Percentiles rank a stretch among this genome's conserved stretches.
Evolutionary conservation across 2,797 vertebrate genomes (phyloP).

Genomic region (Sparus aurata): DNA sequence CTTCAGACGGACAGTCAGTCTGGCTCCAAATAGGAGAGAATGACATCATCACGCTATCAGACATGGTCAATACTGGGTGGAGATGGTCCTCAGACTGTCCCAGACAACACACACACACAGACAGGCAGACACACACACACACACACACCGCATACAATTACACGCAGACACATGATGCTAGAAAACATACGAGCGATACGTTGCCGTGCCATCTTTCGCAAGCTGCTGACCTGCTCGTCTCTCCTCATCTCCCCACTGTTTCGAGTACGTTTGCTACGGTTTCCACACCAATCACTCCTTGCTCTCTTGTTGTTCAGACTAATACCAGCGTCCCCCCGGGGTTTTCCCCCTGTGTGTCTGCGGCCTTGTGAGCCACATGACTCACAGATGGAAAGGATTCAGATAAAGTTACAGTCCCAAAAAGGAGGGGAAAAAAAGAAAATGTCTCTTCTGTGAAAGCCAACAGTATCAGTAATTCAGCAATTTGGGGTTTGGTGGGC

Average conservation of each 20-base stretch:
- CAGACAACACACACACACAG: constrained; percentile 26
- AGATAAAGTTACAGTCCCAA: constrained; percentile 36
- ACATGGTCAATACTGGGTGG: constrained; percentile 68
- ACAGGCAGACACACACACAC: constrained; percentile 15
- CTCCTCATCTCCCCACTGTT: constrained; percentile 2
- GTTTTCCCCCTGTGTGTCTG: constrained; percentile 29
- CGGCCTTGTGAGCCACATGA: constrained; percentile 50
- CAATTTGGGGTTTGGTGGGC: background rate
- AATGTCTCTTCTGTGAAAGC: background rate
- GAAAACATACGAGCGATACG: constrained; percentile 3
- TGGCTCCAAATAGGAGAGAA: constrained; percentile 59
- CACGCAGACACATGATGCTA: constrained; percentile 8
- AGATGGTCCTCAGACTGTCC: constrained; percentile 36
- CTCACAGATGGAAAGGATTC: constrained; percentile 49
- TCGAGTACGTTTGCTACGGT: background rate
- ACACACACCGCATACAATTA: constrained; percentile 4
- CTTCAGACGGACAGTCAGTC: constrained; percentile 58
- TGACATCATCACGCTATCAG: constrained; percentile 70
- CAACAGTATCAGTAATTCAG: constrained; percentile 4
- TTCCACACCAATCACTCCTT: constrained; percentile 43
- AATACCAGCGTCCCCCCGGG: constrained; percentile 44
- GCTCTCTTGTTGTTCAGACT: constrained; percentile 49
- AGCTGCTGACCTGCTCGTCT: background rate
- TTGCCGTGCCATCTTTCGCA: constrained; percentile 9
- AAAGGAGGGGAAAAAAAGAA: background rate